Conservation (phyloP, 2,113 vertebrate genomes). For the Pterocles orientalis region DNA sequence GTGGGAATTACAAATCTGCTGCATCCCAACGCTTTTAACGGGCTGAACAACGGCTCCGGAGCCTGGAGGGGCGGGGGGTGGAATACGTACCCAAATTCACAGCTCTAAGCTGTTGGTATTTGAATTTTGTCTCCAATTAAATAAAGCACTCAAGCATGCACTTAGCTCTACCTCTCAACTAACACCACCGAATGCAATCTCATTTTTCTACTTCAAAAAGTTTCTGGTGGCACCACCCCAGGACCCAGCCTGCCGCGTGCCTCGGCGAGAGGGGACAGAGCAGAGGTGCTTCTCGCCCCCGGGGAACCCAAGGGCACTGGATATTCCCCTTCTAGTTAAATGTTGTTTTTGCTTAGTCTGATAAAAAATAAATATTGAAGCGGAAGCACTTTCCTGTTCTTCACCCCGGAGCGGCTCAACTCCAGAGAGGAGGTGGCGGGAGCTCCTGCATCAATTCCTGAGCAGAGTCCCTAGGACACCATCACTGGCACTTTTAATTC, state of each 20-base stretch:
- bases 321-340: not conserved
- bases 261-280: rapidly evolving
- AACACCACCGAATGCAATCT: not conserved
- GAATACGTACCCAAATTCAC: not conserved
- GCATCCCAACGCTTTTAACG: rapidly evolving
- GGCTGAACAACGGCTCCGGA: not conserved
- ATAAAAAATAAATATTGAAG: not conserved
- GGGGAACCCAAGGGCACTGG: rapidly evolving
- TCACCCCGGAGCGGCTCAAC: rapidly evolving
- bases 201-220: not conserved
- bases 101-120: not conserved
- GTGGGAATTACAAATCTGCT: not conserved
- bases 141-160: not conserved
- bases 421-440: not conserved
- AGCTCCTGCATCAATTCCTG: not conserved
- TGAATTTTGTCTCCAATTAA: not conserved
- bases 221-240: not conserved
- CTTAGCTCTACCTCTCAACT: not conserved
- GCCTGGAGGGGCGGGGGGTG: not conserved
- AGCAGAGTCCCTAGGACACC: too few relatives aligned
- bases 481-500: too few relatives aligned
- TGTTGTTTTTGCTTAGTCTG: not conserved
- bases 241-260: not conserved
- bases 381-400: not conserved
- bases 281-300: rapidly evolving